phyloP scores from a whole-genome alignment of 2,797 vertebrate species.

The Zalophus californianus region DNA sequence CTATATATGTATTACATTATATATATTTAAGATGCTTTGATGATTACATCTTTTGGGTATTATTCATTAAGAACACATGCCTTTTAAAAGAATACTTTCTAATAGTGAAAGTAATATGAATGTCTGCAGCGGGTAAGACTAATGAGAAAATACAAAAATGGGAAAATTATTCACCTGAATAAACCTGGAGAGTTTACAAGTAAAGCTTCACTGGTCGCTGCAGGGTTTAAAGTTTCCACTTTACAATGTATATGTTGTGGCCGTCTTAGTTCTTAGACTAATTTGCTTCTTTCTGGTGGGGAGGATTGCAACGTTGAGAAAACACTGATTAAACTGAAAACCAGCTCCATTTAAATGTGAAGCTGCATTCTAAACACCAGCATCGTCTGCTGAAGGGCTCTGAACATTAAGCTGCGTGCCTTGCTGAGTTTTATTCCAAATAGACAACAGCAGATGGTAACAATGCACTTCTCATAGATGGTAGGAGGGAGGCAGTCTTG shows the following conservation, averaged over 20 bases:
- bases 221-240: conserved; percentile 73
- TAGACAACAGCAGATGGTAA: conserved; percentile 81
- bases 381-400: conserved; percentile 79
- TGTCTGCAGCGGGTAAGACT: conserved; percentile 31
- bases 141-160: conserved; percentile 72
- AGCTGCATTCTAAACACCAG: conserved; percentile 81
- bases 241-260: conserved; percentile 5
- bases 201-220: conserved; percentile 40
- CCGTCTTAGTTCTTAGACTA: conserved; percentile 81
- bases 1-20: background rate
- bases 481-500: conserved; percentile 98
- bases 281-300: conserved; percentile 81
- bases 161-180: conserved; percentile 67
- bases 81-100: conserved; percentile 54
- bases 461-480: conserved; percentile 87
- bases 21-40: background rate
- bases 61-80: conserved; percentile 43
- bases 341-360: conserved; percentile 84
- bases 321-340: conserved; percentile 84
- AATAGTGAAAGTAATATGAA: conserved; percentile 42
- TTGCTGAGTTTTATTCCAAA: conserved; percentile 78
- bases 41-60: conserved; percentile 22
- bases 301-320: conserved; percentile 76
- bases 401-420: conserved; percentile 81
- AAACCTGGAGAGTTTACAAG: conserved; percentile 61